These are phyloP conservation scores for Dufourea novaeangliae DNA, from an alignment of 1,140 invertebrate species.

Conservation along the genomic window DNA sequence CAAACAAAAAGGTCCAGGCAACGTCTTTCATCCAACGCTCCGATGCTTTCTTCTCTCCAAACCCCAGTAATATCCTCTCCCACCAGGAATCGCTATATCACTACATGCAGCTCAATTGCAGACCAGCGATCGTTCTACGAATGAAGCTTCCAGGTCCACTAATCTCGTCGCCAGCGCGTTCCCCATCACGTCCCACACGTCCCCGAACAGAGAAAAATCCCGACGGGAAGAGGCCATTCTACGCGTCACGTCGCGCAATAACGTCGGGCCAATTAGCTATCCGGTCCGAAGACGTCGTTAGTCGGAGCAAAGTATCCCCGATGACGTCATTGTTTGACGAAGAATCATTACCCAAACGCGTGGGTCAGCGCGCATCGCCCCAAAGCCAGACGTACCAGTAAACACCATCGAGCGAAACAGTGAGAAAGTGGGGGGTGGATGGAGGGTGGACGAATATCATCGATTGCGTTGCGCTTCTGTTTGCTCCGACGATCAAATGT, in stretches of 20 bases:
- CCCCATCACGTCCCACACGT: neutral
- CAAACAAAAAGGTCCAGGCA: too few species aligned
- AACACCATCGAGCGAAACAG: too few species aligned
- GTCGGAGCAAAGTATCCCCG: neutral
- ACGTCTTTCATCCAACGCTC: too few species aligned
- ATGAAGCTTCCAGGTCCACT: neutral
- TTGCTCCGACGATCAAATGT: slow-evolving; percentile 64
- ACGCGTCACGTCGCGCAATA: slow-evolving; percentile 21
- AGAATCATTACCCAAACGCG: slow-evolving; percentile 18
- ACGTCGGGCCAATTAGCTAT: slow-evolving; percentile 35
- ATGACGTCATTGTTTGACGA: slow-evolving; percentile 57
- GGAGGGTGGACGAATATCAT: slow-evolving; percentile 17
- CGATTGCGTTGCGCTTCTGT: slow-evolving; percentile 51
- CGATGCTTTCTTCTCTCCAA: too few species aligned
- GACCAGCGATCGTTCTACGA: neutral
- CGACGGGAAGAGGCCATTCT: neutral
- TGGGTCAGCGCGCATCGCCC: neutral
- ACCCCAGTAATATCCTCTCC: too few species aligned
- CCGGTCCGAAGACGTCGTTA: slow-evolving; percentile 12
- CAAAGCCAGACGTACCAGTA: slow-evolving; percentile 27
- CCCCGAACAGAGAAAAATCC: neutral
- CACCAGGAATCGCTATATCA: neutral
- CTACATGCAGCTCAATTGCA: neutral
- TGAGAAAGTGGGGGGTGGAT: too few species aligned
- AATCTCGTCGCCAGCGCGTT: neutral